Base-by-base conservation (phyloP, 1,140 invertebrate genomes). In the Caenorhabditis latens region DNA sequence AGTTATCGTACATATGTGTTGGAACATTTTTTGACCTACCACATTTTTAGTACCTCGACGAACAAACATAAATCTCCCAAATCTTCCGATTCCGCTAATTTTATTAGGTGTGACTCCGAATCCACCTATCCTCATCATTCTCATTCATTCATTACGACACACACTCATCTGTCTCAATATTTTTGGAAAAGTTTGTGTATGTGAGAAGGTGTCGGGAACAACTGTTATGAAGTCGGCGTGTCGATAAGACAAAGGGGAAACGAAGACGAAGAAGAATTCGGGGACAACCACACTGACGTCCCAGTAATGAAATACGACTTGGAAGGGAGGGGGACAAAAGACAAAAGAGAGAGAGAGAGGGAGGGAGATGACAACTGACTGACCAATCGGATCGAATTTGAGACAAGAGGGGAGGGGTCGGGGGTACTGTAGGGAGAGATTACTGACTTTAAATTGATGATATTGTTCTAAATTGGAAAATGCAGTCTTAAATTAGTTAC, bases 281-380 rank as follows among this genome's bases (percentile, higher is more conserved):
- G 21, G 63, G 63, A 32, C 32, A 32, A 32, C 32, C 32, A 32
- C 32, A 0, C 32, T 32, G 32, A 1, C 32, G 32, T 32, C 32
- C 32, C 63, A 65, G 40, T 65, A 50, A 82, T 55, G 75, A 82
- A 82, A 82, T 48, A 82, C 46, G 75, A 24, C 75, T 48, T 48
- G 75, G 32, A 32, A 32, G 32, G 32, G 32, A 32, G 32, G 2
- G 2, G 2, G 32, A 32, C 32, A 32, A 32, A 32, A 32, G 32
- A 32, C 32, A 32, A 32, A 32, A 46, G 14, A 42, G 71, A 11
- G 65, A 24, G 13, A 24, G 16, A 21, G 67, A 84, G 48, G 32
- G 46, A 42, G 55, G 32, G 46, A 42, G 55, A 86, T n/a, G 42
- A 79, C 53, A 71, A 40, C 50, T 58, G 48, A 50, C 57, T 21